Conservation (phyloP, 2,797 vertebrate species). For the Parambassis ranga region DNA sequence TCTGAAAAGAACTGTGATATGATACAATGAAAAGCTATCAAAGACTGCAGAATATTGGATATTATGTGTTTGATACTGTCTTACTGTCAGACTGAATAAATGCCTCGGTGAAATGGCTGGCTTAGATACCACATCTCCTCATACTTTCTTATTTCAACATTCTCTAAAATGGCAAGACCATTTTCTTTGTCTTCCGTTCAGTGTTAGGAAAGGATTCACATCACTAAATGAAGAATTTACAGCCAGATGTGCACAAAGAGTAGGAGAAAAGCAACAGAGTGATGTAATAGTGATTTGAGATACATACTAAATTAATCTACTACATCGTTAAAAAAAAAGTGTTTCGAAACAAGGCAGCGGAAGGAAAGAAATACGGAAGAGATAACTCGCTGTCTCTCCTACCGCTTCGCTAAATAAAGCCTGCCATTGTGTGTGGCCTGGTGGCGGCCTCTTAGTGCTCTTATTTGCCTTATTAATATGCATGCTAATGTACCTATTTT, state of each 20-base stretch:
- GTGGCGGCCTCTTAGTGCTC: slow-evolving; percentile 68
- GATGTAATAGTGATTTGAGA: slow-evolving; percentile 33
- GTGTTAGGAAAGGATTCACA: slow-evolving; percentile 40
- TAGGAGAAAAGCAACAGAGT: slow-evolving; percentile 26
- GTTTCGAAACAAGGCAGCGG: slow-evolving; percentile 13
- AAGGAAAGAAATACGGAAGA: slow-evolving; percentile 6
- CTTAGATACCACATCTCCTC: slow-evolving; percentile 53
- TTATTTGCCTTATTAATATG: slow-evolving; percentile 81
- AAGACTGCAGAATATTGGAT: slow-evolving; percentile 63
- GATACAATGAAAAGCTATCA: slow-evolving; percentile 73
- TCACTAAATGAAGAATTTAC: slow-evolving; percentile 39
- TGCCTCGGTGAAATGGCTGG: slow-evolving; percentile 61
- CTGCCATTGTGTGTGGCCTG: slow-evolving; percentile 66
- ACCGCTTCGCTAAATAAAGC: slow-evolving; percentile 65
- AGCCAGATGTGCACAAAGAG: slow-evolving; percentile 20
- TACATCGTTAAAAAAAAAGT: slow-evolving; percentile 24
- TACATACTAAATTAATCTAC: slow-evolving; percentile 29
- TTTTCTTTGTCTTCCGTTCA: slow-evolving; percentile 39
- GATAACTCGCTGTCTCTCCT: slow-evolving; percentile 29
- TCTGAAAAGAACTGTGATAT: slow-evolving; percentile 66
- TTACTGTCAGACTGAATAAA: slow-evolving; percentile 70
- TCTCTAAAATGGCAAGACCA: slow-evolving; percentile 50
- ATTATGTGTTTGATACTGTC: slow-evolving; percentile 74
- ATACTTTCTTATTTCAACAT: slow-evolving; percentile 50
- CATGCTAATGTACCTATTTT: slow-evolving; percentile 85